Evolutionary conservation across 2,888 invertebrate species (phyloP), one percentile per base, ranked within the genome.

Genomic region (Aplocera efformata): DNA sequence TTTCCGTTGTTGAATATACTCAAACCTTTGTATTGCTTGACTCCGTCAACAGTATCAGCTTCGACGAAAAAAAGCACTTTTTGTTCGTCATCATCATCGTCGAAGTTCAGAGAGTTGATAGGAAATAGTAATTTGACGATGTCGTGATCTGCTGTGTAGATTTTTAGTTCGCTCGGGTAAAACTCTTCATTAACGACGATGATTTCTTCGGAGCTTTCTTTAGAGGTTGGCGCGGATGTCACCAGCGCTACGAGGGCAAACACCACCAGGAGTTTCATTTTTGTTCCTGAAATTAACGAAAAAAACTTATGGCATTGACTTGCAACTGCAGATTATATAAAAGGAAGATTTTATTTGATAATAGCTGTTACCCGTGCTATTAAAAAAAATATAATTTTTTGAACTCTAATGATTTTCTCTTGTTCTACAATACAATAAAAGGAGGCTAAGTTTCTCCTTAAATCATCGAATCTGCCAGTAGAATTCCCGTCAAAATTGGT

Each of bases 41-140:
- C 40, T 1, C 63, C 65, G 3, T 56, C 42, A 9, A 54, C 47
- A 6, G 53, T 21, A 8, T 68, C 72, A 10, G 67, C 72, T 60
- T 69, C 55, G 1, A 53, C 47, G 13, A 50, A 53, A 31, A 55
- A 50, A 1, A 53, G 5, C 0, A 28, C 30, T 7, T 13, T 35
- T 30, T 7, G 9, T 23, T 42, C 34, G 1, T 42, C 33, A 6
- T 43, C 43, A 3, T 35, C 43, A 20, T 46, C 32, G 6, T 41
- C 35, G n/a, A 54, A 46, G 41, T 57, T 57, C 0, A 52, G 29
- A 1, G 46, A 40, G 41, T 72, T 73, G 1, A 72, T 22, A 1
- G 74, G 72, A 0, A 61, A 58, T 1, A 60, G 20, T 2, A 75
- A 42, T 10, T 58, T 59, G 7, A 67, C 56, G n/a, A 73, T 68